Percentiles rank a stretch among this genome's conserved stretches.
phyloP scores from a whole-genome alignment of 2,888 invertebrate genomes.

The Rotaria macrura region DNA sequence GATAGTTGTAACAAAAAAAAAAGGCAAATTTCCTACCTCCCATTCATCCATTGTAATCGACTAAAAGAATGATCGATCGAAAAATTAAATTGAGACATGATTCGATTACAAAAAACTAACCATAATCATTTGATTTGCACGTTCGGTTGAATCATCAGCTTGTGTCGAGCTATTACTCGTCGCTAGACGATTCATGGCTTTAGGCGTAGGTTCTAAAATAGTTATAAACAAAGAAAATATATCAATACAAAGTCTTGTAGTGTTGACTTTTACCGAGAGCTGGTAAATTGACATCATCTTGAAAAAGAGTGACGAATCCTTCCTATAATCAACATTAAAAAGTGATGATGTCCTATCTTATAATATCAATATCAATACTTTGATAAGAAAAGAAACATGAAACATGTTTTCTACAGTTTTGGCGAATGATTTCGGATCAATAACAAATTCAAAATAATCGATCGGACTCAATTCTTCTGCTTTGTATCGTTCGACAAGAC shows the following conservation, averaged over 20 bases:
- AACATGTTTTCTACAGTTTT: slow-evolving; percentile 7
- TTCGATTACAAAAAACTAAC: background rate
- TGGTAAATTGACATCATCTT: background rate
- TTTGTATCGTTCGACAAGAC: background rate
- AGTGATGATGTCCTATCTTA: background rate
- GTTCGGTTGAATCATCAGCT: background rate
- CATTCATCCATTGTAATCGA: background rate
- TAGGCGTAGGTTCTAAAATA: background rate
- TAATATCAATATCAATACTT: background rate
- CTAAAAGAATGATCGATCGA: background rate
- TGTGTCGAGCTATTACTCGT: background rate
- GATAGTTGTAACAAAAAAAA: background rate
- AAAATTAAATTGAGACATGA: too few species aligned
- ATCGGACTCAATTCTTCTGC: background rate
- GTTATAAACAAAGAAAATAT: background rate
- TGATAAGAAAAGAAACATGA: background rate
- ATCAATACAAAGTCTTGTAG: too few species aligned
- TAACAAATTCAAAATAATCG: slow-evolving; percentile 9
- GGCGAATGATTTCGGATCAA: background rate
- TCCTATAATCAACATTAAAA: background rate
- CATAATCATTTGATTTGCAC: background rate
- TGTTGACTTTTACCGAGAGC: slow-evolving; percentile 3
- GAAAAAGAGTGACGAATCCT: background rate
- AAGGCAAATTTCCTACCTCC: background rate
- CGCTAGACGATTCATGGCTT: background rate